These are phyloP conservation scores for Formica exsecta DNA, from an alignment of 1,140 invertebrate genomes.

Conservation along the genomic window DNA sequence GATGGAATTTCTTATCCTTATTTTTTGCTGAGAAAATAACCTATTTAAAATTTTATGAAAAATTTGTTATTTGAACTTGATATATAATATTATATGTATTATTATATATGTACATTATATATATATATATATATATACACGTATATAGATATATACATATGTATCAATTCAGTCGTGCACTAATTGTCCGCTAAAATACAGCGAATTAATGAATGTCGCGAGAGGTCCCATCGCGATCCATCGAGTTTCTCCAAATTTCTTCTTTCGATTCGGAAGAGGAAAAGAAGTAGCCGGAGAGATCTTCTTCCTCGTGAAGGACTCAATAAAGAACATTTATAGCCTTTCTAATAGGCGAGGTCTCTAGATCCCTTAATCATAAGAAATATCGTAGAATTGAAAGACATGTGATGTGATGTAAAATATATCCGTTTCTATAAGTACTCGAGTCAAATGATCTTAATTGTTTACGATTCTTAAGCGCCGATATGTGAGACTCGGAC, in stretches of 20 bases:
- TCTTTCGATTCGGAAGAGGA: background rate
- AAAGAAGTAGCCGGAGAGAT: background rate
- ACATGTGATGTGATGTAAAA: slow-evolving; percentile 30
- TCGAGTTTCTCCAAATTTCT: slow-evolving; percentile 15
- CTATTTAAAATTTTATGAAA: background rate
- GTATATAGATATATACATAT: background rate
- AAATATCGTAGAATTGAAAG: slow-evolving; percentile 17
- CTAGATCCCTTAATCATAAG: slow-evolving; percentile 43
- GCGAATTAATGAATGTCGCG: slow-evolving; percentile 3
- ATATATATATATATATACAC: background rate
- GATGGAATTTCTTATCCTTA: background rate
- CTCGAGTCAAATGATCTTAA: slow-evolving; percentile 42
- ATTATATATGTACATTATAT: too few species aligned
- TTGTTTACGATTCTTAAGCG: slow-evolving; percentile 52
- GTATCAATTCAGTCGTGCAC: background rate
- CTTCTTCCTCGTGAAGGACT: background rate
- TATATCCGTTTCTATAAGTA: slow-evolving; percentile 31
- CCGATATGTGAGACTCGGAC: slow-evolving; percentile 18
- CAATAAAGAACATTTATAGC: background rate
- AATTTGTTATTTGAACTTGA: background rate
- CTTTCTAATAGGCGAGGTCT: slow-evolving; percentile 52
- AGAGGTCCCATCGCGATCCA: slow-evolving; percentile 31
- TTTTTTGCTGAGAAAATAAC: background rate
- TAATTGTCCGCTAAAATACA: background rate
- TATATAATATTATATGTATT: background rate